phyloP scores from a whole-genome alignment of 2,797 vertebrate genomes.

The Mormyrops boulengeri region DNA sequence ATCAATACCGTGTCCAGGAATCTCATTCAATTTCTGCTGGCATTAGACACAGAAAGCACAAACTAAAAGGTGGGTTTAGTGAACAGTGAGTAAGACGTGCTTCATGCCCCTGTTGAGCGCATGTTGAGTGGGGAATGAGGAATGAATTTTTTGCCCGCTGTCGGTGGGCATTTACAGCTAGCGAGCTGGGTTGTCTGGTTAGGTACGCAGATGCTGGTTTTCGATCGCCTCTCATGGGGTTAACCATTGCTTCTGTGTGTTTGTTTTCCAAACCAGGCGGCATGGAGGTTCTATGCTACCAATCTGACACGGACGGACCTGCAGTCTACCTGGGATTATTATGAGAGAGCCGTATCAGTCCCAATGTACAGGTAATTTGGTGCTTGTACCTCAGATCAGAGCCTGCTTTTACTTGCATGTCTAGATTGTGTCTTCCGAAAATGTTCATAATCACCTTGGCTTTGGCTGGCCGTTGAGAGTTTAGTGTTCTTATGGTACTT shows the following conservation, averaged over 20 bases:
- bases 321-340: constrained; percentile 92
- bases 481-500: background rate
- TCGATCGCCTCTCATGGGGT: background rate
- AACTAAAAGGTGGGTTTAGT: background rate
- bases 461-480: background rate
- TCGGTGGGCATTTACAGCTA: background rate
- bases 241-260: background rate
- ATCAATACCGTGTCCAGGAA: background rate
- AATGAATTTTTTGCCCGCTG: background rate
- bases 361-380: constrained; percentile 84
- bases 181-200: background rate
- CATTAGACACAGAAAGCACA: background rate
- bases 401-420: background rate
- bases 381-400: background rate
- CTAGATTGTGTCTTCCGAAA: background rate
- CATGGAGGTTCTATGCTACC: constrained; percentile 95
- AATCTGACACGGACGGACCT: constrained; percentile 85
- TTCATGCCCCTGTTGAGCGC: background rate
- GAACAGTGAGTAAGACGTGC: background rate
- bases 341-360: constrained; percentile 82
- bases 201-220: background rate
- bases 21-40: background rate
- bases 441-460: background rate
- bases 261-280: constrained; percentile 61
- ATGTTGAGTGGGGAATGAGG: background rate